Base-by-base conservation (phyloP, 2,113 vertebrate genomes). In the Columba livia region DNA sequence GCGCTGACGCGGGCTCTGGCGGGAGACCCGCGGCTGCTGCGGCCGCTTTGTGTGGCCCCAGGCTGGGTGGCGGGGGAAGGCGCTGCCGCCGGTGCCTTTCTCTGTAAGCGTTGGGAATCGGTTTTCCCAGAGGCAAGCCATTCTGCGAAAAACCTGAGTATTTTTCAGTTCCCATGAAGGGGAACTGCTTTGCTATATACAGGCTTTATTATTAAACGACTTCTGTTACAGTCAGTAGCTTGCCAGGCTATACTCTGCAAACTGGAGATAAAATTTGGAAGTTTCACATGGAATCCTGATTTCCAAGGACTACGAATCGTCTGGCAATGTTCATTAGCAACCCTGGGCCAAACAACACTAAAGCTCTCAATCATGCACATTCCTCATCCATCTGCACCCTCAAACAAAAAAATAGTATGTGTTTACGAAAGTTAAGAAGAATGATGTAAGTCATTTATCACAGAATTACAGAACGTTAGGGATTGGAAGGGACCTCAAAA, bases 111-210 rank as follows among this genome's bases (percentile, higher is more conserved):
- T 32, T 7, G 6, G 47, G 61, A 42, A 9, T 38, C 7, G 9
- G 7, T 28, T 31, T 85, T 10, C 13, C 38, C 11, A 2, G 13
- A 0, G 42, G 5, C 24, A 16, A 6, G 14, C 0, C 0, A 1
- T 31, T 50, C 6, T 20, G 31, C 15, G 9, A 26, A 11, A 9
- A 8, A 2, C 8, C 0, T 11, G 10, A 23, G 5, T 67, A 11
- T 10, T 61, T 71, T 71, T 40, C 3, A 1, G 14, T 14, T 91
- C 53, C 53, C 36, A 2, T 44, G 12, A 29, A 34, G 48, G n/a
- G 5, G 29, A 73, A 15, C 12, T 26, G 42, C 36, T 73, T 24
- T 36, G 19, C 36, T n/a, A 0, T 17, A 6, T 7, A 6, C 24
- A 17, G 8, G 18, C 11, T 44, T 62, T 34, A 2, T 70, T 32